Evolutionary conservation across 2,797 vertebrate species (phyloP).

Genomic region (Chelon auratus): DNA sequence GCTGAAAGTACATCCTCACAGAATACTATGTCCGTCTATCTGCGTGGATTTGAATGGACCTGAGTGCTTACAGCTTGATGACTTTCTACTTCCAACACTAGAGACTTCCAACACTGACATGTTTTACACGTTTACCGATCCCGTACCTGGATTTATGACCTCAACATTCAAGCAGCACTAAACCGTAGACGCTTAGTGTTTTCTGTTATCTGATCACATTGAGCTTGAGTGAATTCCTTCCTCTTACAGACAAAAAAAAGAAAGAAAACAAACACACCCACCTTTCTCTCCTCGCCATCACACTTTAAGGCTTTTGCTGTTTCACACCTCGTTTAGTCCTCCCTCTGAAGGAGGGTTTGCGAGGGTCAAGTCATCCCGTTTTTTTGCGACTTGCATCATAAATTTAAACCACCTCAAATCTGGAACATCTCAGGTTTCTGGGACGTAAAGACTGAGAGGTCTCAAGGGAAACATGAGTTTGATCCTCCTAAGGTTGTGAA

Average conservation of each 20-base stretch:
- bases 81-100: no score
- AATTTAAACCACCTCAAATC: constrained; percentile 4
- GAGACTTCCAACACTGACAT: no score
- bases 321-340: constrained; percentile 22
- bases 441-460: neutral
- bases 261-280: neutral
- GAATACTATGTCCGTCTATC: no score
- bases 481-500: neutral
- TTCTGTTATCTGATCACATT: neutral
- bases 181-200: neutral
- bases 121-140: no score
- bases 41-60: no score
- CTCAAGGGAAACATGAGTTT: neutral
- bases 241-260: neutral
- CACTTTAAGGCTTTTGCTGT: constrained; percentile 13
- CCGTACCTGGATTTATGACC: no score
- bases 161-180: no score
- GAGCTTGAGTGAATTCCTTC: neutral
- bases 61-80: no score
- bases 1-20: no score
- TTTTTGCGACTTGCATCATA: constrained; percentile 1
- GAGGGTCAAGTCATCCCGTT: neutral
- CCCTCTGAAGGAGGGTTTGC: constrained; percentile 11
- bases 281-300: neutral
- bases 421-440: neutral